Evolutionary conservation across 2,888 invertebrate species (phyloP).

Genomic region (Lathronympha strigana): DNA sequence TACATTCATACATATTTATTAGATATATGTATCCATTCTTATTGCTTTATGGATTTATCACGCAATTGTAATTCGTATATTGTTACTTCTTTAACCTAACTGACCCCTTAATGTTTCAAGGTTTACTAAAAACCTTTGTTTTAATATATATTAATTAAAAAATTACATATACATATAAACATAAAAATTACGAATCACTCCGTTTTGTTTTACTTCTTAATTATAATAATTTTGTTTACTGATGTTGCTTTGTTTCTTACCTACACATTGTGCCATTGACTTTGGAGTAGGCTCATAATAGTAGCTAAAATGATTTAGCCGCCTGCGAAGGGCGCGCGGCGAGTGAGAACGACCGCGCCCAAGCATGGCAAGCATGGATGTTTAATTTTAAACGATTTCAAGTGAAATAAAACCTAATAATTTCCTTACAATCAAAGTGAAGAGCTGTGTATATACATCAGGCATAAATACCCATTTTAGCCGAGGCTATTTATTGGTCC

Average conservation of each 20-base stretch:
- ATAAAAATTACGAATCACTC: slow-evolving; percentile 1
- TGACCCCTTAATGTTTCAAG: not conserved
- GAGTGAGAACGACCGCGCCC: too few species aligned
- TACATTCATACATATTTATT: not conserved
- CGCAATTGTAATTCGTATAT: not conserved
- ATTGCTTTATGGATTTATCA: not conserved
- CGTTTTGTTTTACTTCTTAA: slow-evolving; percentile 15
- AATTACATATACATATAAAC: not conserved
- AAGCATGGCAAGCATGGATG: too few species aligned
- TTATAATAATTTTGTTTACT: not conserved
- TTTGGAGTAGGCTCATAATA: too few species aligned
- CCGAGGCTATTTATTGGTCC: too few species aligned
- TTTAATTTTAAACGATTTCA: too few species aligned
- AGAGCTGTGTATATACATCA: too few species aligned
- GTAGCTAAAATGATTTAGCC: too few species aligned
- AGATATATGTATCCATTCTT: not conserved
- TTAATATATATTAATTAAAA: not conserved
- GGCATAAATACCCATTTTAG: too few species aligned
- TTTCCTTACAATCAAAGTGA: too few species aligned
- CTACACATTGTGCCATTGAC: not conserved
- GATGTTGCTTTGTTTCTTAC: not conserved
- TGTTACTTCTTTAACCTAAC: not conserved
- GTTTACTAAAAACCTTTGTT: not conserved
- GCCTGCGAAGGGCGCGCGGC: too few species aligned
- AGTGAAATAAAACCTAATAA: too few species aligned